A percentile compares a stretch with the other conserved stretches of the same genome.
These are phyloP conservation scores for Schizopygopsis malacanthus DNA, from an alignment of 2,797 vertebrate genomes.

Conservation along the genomic window DNA sequence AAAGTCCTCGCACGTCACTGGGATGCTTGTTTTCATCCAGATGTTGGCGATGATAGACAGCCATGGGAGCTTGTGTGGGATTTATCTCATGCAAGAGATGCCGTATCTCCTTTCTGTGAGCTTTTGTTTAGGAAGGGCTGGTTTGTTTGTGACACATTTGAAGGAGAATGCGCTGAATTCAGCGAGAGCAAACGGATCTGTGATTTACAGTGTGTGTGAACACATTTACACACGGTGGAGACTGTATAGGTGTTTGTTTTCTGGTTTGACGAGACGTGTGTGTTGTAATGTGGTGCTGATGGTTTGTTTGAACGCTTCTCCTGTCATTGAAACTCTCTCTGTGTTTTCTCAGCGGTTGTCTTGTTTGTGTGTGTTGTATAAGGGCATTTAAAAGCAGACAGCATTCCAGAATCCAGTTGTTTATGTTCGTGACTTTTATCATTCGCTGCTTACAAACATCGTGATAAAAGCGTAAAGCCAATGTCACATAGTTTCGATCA, in stretches of 20 bases:
- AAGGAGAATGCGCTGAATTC: slow-evolving; percentile 3
- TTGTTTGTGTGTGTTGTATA: slow-evolving; percentile 3
- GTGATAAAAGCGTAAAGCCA: background rate
- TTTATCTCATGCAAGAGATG: background rate
- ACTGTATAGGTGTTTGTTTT: slow-evolving; percentile 46
- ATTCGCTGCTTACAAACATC: slow-evolving; percentile 7
- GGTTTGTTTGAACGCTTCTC: slow-evolving; percentile 48
- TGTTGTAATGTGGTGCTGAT: slow-evolving; percentile 20
- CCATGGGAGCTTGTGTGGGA: background rate
- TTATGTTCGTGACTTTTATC: background rate
- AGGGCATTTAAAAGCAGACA: background rate
- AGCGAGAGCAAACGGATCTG: slow-evolving; percentile 5
- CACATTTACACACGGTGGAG: slow-evolving; percentile 48
- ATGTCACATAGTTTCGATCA: background rate
- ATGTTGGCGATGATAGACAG: background rate
- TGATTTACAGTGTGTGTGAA: slow-evolving; percentile 46
- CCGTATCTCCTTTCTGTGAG: background rate
- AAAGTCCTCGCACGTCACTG: too few relatives aligned
- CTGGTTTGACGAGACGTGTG: slow-evolving; percentile 26
- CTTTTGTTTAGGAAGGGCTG: background rate
- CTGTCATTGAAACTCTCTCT: slow-evolving; percentile 19
- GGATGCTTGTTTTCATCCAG: background rate
- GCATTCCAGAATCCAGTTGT: background rate
- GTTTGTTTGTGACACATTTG: slow-evolving; percentile 4
- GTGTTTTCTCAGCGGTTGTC: background rate